These are phyloP conservation scores for Bovichtus variegatus DNA, from an alignment of 2,797 vertebrate species.

Conservation along the genomic window DNA sequence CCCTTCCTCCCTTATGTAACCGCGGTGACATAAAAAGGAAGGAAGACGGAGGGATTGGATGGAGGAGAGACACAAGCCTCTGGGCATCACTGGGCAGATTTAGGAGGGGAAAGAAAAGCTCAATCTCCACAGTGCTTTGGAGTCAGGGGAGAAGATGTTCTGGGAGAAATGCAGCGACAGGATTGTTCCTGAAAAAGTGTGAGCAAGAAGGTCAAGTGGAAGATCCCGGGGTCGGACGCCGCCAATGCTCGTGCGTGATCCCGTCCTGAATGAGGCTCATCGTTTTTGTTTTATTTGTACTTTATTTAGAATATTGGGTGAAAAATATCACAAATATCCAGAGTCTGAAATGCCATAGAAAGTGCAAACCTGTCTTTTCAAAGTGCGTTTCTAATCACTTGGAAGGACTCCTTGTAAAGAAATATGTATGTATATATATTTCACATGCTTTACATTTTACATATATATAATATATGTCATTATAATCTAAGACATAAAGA, in stretches of 20 bases:
- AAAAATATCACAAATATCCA: not conserved
- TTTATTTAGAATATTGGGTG: not conserved
- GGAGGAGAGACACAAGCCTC: constrained; percentile 59
- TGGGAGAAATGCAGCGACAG: constrained; percentile 11
- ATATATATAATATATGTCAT: no score
- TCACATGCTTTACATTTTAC: no score
- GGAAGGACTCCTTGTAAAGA: not conserved
- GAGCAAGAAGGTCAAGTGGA: not conserved
- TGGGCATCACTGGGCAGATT: constrained; percentile 63
- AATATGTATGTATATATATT: no score
- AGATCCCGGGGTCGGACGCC: not conserved
- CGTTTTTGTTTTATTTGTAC: not conserved
- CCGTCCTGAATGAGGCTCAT: not conserved
- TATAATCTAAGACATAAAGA: no score
- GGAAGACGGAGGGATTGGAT: constrained; percentile 55
- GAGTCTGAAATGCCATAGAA: not conserved
- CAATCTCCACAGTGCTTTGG: constrained; percentile 23
- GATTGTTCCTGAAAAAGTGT: not conserved
- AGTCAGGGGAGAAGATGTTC: constrained; percentile 27
- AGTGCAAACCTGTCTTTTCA: not conserved
- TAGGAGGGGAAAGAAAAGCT: not conserved
- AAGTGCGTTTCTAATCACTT: not conserved
- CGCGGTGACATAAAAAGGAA: constrained; percentile 57
- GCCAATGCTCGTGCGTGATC: not conserved
- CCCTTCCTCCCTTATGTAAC: constrained; percentile 56